Evolutionary conservation across 64 coral and sea anemone genomes (phyloP), one percentile per base, ranked within the genome.

Genomic region (Astreopora myriophthalma): DNA sequence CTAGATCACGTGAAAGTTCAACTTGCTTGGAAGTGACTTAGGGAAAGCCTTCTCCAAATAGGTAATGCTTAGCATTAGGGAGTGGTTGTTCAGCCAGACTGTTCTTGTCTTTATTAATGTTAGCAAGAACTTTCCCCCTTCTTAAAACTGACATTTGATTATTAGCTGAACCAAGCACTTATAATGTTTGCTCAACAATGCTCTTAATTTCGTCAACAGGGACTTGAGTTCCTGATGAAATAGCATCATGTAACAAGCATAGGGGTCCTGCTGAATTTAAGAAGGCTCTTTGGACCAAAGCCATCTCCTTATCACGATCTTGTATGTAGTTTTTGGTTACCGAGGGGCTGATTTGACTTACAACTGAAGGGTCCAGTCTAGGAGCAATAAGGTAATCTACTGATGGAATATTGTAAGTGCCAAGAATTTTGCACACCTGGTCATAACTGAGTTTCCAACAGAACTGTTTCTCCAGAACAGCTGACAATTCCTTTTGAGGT

Each of bases 21-120:
- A 62, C 75, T 35, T 67, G 73, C 46, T 90, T 90, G 8, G 88
- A 90, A 29, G 75, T 34, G 25, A 90, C 37, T 3, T 71, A 42
- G 13, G 88, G 74, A 23, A 80, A 80, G 63, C 49, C 88, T 10
- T 90, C 88, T 35, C 88, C 75, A 71, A 90, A 80, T 19, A 80
- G 55, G 34, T 22, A 65, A 27, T 27, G 25, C 29, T 79, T 90
- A 1, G 87, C 74, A 77, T 90, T 76, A 76, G 87, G 87, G 1
- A 90, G 37, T 25, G 87, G 74, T 25, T 60, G 46, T 32, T 74
- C 17, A 16, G 86, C 87, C 32, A 89, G 34, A 65, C 35, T 35
- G 10, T 25, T 38, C 65, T 89, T 89, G 1, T 89, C 48, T 26
- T 76, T 89, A 58, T 65, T 78, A 24, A 89, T 65, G 2, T 44